Percentiles rank a stretch among this genome's conserved stretches.
Evolutionary conservation across 1,140 invertebrate species (phyloP).

Genomic region (Aphaenogaster rudis): DNA sequence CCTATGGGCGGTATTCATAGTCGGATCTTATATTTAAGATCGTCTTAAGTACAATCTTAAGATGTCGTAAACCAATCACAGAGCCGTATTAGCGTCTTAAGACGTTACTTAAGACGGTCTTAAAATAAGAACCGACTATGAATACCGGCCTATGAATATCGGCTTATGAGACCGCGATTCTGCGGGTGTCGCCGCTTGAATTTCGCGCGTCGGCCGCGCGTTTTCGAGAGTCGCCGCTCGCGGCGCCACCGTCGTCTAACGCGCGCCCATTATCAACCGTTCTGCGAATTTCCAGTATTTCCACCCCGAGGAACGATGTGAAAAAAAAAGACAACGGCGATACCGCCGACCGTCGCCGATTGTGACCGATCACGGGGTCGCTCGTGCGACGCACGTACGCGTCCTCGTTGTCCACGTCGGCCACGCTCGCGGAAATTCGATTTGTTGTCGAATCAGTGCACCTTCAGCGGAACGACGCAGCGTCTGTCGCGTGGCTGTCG

Average conservation of each 20-base stretch:
- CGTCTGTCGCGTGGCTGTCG: conserved; percentile 37
- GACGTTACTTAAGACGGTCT: no score
- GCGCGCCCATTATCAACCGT: neutral
- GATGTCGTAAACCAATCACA: no score
- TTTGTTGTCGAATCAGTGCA: neutral
- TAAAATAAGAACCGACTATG: no score
- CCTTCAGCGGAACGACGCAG: neutral
- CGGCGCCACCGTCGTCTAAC: neutral
- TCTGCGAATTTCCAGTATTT: neutral
- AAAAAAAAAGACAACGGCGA: neutral
- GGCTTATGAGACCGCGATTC: no score
- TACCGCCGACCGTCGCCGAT: neutral
- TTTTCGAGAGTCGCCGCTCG: neutral
- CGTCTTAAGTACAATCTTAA: no score
- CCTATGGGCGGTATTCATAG: no score
- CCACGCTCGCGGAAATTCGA: neutral
- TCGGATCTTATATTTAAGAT: no score
- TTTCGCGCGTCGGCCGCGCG: neutral
- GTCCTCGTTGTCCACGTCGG: neutral
- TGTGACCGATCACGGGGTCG: neutral
- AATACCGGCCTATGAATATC: no score
- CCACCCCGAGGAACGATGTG: no score
- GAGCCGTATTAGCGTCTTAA: no score
- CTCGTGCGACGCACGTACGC: neutral
- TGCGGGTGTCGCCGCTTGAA: neutral